Evolutionary conservation across 2,888 invertebrate genomes (phyloP).

Genomic region (Tromatobia lineatoria): DNA sequence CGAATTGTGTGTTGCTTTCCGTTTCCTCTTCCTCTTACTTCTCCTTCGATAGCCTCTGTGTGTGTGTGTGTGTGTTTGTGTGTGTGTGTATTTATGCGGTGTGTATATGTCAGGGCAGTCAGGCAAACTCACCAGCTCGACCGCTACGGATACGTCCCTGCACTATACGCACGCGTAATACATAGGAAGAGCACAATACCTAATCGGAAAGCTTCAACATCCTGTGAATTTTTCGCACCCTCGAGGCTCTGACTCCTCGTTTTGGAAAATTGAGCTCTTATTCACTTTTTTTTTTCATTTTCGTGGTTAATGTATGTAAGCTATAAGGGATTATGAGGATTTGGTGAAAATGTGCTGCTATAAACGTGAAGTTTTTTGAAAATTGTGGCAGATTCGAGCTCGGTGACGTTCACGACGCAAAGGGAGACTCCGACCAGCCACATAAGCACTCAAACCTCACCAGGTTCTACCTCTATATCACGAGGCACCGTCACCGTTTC

Average conservation of each 20-base stretch:
- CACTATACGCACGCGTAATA: slow-evolving; percentile 65
- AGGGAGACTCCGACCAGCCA: slow-evolving; percentile 81
- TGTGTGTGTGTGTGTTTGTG: too few species aligned
- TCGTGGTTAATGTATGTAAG: slow-evolving; percentile 17
- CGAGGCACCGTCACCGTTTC: slow-evolving; percentile 80
- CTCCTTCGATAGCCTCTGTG: not conserved
- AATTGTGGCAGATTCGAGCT: slow-evolving; percentile 79
- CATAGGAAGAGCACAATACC: slow-evolving; percentile 15
- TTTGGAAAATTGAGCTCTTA: not conserved
- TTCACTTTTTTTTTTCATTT: not conserved
- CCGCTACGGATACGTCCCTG: slow-evolving; percentile 55
- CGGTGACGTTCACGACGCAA: slow-evolving; percentile 81
- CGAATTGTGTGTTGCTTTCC: slow-evolving; percentile 2
- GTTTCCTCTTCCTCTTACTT: not conserved
- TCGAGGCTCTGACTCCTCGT: not conserved
- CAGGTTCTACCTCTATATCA: slow-evolving; percentile 75
- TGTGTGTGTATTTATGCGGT: too few species aligned
- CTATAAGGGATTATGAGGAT: not conserved
- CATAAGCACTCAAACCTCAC: slow-evolving; percentile 77
- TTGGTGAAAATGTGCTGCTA: not conserved
- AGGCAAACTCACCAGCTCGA: slow-evolving; percentile 18
- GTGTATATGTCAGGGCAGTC: not conserved
- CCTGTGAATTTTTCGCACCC: slow-evolving; percentile 1
- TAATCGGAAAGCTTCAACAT: slow-evolving; percentile 19
- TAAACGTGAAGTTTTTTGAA: not conserved